Conservation (phyloP, 2,797 vertebrate genomes). For the Paedocypris micromegethes region DNA sequence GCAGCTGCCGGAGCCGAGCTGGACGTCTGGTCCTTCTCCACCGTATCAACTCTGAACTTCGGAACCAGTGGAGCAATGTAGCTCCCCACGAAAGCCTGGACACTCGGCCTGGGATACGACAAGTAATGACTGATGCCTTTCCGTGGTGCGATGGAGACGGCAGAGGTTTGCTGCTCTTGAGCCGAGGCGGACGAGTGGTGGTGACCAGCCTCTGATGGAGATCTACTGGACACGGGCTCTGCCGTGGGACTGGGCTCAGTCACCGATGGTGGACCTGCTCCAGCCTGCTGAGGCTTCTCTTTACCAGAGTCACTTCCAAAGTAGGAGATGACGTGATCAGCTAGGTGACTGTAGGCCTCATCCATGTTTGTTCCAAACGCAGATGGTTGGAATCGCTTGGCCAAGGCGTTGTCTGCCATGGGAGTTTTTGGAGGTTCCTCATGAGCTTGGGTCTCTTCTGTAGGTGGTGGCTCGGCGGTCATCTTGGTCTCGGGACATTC, state of each 20-base stretch:
- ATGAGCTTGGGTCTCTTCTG: neutral
- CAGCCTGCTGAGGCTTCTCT: conserved; percentile 44
- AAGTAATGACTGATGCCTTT: conserved; percentile 85
- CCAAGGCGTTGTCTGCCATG: conserved; percentile 50
- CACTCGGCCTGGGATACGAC: conserved; percentile 83
- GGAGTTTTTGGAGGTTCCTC: conserved; percentile 23
- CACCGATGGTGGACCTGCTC: neutral
- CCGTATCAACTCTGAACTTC: conserved; percentile 68
- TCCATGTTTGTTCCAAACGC: conserved; percentile 80
- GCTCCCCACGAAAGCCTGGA: conserved; percentile 88
- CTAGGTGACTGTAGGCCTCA: conserved; percentile 81
- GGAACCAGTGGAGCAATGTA: conserved; percentile 90
- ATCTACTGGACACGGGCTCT: conserved; percentile 54
- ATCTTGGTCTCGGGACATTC: conserved; percentile 38
- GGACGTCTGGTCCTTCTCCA: conserved; percentile 60
- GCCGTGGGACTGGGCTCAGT: conserved; percentile 34
- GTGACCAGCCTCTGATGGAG: conserved; percentile 19
- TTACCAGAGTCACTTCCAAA: conserved; percentile 69
- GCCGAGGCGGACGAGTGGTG: conserved; percentile 10
- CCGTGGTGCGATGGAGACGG: conserved; percentile 65
- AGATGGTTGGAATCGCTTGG: conserved; percentile 75
- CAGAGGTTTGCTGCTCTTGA: conserved; percentile 30
- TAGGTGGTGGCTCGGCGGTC: conserved; percentile 49
- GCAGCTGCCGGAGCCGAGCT: conserved; percentile 26
- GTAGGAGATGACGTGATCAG: conserved; percentile 85